Percentiles rank a stretch among this genome's conserved stretches.
These are phyloP conservation scores for Philereme vetulata DNA, from an alignment of 2,888 invertebrate genomes.

Conservation along the genomic window DNA sequence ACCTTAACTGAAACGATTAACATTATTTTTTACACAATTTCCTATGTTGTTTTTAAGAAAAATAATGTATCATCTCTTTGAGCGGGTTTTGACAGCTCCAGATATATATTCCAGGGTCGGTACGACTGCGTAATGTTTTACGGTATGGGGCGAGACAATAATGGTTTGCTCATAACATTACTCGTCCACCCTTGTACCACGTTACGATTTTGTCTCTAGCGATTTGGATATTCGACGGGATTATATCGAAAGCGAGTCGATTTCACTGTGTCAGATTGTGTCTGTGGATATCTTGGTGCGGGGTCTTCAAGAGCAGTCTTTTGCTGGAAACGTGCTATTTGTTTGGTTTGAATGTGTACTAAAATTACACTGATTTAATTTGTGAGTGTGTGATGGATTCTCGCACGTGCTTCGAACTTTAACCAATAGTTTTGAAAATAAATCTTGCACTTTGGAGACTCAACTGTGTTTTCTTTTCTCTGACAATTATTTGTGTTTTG, in stretches of 20 bases:
- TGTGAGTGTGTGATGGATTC: conserved; percentile 52
- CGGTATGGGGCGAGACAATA: conserved; percentile 84
- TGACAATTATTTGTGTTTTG: not conserved
- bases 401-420: conserved; percentile 43
- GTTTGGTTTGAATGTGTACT: conserved; percentile 62
- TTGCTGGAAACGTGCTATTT: conserved; percentile 60
- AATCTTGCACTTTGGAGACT: conserved; percentile 8
- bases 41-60: conserved; percentile 26
- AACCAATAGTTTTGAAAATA: conserved; percentile 21
- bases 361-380: conserved; percentile 62
- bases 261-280: conserved; percentile 24
- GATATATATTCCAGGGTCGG: conserved; percentile 65
- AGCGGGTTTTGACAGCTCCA: conserved; percentile 69
- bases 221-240: conserved; percentile 50
- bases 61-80: conserved; percentile 38
- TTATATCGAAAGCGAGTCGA: conserved; percentile 24
- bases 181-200: conserved; percentile 78
- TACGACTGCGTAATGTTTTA: conserved; percentile 82
- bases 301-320: conserved; percentile 63
- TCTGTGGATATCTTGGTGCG: conserved; percentile 52
- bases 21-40: conserved; percentile 1
- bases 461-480: conserved; percentile 1
- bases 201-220: conserved; percentile 58
- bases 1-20: not conserved
- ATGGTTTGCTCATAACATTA: conserved; percentile 84